These are phyloP conservation scores for Cacatua alba DNA, from an alignment of 2,113 vertebrate species.

Conservation along the genomic window DNA sequence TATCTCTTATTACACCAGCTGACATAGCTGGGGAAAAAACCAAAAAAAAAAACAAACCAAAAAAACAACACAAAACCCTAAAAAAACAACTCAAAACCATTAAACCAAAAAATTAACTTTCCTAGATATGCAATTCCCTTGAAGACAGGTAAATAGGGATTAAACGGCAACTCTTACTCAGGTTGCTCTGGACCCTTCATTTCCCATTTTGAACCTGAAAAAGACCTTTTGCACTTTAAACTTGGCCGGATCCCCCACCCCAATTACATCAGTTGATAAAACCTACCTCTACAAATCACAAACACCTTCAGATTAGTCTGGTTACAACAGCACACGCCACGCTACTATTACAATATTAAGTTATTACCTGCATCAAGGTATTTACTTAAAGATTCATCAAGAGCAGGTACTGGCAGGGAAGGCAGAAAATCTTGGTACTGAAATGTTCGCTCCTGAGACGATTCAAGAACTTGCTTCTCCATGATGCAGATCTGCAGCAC, in stretches of 20 bases:
- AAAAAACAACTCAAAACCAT: neutral
- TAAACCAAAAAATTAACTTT: neutral
- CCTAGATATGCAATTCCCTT: neutral
- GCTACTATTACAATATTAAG: neutral
- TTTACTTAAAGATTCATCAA: constrained; percentile 87
- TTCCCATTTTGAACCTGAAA: neutral
- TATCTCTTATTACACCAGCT: neutral
- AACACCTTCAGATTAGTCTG: neutral
- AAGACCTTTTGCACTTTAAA: neutral
- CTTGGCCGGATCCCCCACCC: too few species aligned
- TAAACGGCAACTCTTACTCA: neutral
- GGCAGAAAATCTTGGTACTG: constrained; percentile 90
- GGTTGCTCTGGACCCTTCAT: neutral
- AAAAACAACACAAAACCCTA: neutral
- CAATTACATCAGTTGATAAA: neutral
- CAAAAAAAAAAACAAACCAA: neutral
- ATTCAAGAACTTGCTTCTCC: constrained; percentile 82
- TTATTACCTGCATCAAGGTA: constrained; percentile 90
- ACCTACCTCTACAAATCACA: neutral
- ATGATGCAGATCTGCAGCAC: constrained; percentile 67
- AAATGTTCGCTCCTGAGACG: constrained; percentile 86
- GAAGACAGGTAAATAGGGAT: neutral
- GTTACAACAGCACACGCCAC: neutral
- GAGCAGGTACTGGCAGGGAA: constrained; percentile 86
- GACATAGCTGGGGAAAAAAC: neutral